Conservation (phyloP, 2,888 invertebrate species). For the Mythimna vitellina region DNA sequence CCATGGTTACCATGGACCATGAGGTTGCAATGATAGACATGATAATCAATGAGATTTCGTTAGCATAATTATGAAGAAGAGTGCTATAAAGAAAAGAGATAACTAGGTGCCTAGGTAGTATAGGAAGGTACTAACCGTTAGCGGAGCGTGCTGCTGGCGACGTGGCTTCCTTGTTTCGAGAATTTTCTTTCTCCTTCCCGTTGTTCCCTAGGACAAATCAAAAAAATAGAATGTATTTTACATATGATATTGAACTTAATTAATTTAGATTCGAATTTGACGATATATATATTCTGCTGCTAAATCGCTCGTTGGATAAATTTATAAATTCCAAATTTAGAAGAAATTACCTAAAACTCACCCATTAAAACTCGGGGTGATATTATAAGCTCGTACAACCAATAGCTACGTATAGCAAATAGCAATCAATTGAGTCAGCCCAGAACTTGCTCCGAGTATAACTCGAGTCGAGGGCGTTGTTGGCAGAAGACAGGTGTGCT, state of each 20-base stretch:
- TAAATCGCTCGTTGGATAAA: background rate
- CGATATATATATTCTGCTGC: background rate
- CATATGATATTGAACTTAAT: background rate
- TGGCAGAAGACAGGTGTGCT: conserved; percentile 43
- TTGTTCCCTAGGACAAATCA: conserved; percentile 92
- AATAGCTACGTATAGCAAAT: background rate
- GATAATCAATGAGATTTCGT: conserved; percentile 57
- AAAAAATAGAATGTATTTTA: conserved; percentile 2
- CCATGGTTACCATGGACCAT: conserved; percentile 72
- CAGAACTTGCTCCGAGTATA: conserved; percentile 35
- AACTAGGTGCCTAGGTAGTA: background rate
- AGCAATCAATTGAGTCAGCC: conserved; percentile 19
- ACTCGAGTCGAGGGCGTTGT: conserved; percentile 32
- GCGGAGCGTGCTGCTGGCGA: conserved; percentile 93
- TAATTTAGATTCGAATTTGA: background rate
- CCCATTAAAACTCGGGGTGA: background rate
- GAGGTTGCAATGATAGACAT: conserved; percentile 37
- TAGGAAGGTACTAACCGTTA: conserved; percentile 88
- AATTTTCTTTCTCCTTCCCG: conserved; percentile 92
- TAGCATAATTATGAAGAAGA: conserved; percentile 20
- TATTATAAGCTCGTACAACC: background rate
- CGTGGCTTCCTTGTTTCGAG: conserved; percentile 93
- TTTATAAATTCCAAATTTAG: background rate
- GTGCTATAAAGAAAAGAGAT: background rate
- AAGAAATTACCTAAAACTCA: no score